A percentile compares a stretch with the other conserved stretches of the same genome.
phyloP scores from a whole-genome alignment of 2,888 invertebrate species.

The Drosophila ochracea region DNA sequence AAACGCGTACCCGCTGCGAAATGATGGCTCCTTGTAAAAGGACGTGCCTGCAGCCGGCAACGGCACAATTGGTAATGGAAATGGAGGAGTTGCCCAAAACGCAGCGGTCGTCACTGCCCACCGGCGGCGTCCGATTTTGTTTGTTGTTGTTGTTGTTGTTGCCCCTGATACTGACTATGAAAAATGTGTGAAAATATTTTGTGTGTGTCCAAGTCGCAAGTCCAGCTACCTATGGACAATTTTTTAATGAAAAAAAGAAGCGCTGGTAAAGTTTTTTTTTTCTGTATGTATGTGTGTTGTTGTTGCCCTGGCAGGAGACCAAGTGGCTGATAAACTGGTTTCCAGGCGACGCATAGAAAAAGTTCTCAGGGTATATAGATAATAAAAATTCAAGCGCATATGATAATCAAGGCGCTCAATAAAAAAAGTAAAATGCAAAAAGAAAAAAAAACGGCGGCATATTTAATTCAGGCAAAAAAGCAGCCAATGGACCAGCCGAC shows the following conservation, averaged over 20 bases:
- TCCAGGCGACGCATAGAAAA: conserved; percentile 79
- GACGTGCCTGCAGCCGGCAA: conserved; percentile 48
- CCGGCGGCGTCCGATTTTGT: conserved; percentile 32
- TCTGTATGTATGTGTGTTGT: conserved; percentile 18
- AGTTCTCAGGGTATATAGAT: conserved; percentile 85
- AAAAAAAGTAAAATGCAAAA: conserved; percentile 38
- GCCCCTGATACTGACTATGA: conserved; percentile 79
- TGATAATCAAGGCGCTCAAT: conserved; percentile 78
- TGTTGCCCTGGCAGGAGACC: conserved; percentile 73
- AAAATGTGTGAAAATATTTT: conserved; percentile 84
- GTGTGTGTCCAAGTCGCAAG: conserved; percentile 49
- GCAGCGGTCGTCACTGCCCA: conserved; percentile 76
- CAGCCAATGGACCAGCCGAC: conserved; percentile 64
- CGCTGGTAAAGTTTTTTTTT: conserved; percentile 32
- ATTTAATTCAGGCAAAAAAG: conserved; percentile 78
- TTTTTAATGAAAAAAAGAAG: conserved; percentile 70
- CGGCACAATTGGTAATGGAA: conserved; percentile 64
- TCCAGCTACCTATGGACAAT: conserved; percentile 59
- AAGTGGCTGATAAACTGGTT: conserved; percentile 78
- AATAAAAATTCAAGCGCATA: conserved; percentile 83
- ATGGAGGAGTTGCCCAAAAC: conserved; percentile 77
- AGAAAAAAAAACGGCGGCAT: conserved; percentile 59
- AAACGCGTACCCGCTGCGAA: conserved; percentile 56
- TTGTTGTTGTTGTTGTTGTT: conserved; percentile 36
- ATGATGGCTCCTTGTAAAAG: conserved; percentile 13